Base-by-base conservation (phyloP, 2,797 vertebrate species). In the Hozukius guyotensis region DNA sequence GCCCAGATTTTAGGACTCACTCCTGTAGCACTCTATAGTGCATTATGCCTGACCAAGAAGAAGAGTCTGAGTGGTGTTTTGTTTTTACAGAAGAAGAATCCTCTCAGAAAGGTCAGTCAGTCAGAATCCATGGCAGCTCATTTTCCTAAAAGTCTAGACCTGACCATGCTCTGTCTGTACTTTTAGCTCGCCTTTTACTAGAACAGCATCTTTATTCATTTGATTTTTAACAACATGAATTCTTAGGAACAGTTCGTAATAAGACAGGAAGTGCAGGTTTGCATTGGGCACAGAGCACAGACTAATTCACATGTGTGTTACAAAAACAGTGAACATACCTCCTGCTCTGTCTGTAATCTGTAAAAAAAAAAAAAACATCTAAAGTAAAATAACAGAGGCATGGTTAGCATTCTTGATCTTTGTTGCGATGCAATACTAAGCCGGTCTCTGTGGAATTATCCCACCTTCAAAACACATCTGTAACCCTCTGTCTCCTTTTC, bases 381-480 rank as follows among this genome's bases (percentile, higher is more conserved):
- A 10, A 22, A 38, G 42, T 68, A 4, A 75, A 75, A 59, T 36
- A 70, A 55, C 36, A 60, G 29, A 63, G 56, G 60, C 76, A 59
- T 8, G 36, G 49, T 67, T 76, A 10, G 14, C 66, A 34, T 74
- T 46, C 57, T 53, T 67, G 24, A 72, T 67, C 36, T 77, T 10
- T 46, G 25, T 46, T 34, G 38, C 53, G 8, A 20, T 75, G 12
- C 56, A 34, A 77, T 4, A 14, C 16, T 24, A 63, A 73, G 59
- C 64, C 8, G 5, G 5, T 64, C 71, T 70, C 20, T 1, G 1
- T 52, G 34, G 59, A 65, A 29, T 34, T 46, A 16, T 60, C 55
- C 68, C 65, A 74, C 71, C 74, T 61, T 71, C 52, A 77, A 34
- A 67, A 73, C 27, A 49, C 52, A 24, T 65, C 67, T 29, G 64